Percentiles rank a stretch among this genome's conserved stretches.
phyloP scores from a whole-genome alignment of 2,113 vertebrate species.

The Galbula dea region DNA sequence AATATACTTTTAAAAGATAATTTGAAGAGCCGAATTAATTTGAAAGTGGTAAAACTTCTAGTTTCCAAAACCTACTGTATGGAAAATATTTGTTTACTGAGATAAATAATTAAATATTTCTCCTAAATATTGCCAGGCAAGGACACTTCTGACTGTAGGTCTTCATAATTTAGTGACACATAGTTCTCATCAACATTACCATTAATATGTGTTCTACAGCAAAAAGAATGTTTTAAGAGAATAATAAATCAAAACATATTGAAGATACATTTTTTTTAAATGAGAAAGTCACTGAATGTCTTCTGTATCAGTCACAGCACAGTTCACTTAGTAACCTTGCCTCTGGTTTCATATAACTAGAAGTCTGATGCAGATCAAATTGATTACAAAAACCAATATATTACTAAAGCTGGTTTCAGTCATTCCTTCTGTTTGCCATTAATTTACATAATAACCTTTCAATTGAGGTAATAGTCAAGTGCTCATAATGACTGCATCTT shows the following conservation, averaged over 20 bases:
- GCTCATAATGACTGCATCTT: neutral
- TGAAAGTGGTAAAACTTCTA: neutral
- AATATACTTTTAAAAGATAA: neutral
- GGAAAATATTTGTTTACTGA: neutral
- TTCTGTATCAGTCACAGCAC: neutral
- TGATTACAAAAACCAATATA: neutral
- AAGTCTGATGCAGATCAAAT: neutral
- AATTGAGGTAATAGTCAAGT: neutral
- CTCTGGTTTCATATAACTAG: neutral
- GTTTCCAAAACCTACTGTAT: neutral
- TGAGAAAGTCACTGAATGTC: neutral
- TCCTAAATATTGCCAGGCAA: neutral
- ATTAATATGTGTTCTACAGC: neutral
- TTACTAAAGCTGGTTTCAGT: neutral
- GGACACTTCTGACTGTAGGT: neutral
- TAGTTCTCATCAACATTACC: neutral
- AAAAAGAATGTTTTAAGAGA: neutral
- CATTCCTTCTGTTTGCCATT: neutral
- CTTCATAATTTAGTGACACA: neutral
- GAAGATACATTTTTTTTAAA: neutral
- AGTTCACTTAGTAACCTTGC: neutral
- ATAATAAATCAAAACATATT: neutral
- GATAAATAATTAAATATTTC: neutral
- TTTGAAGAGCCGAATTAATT: neutral
- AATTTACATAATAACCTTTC: neutral